phyloP scores from a whole-genome alignment of 2,797 vertebrate genomes.

The Odontamblyopus rebecca region DNA sequence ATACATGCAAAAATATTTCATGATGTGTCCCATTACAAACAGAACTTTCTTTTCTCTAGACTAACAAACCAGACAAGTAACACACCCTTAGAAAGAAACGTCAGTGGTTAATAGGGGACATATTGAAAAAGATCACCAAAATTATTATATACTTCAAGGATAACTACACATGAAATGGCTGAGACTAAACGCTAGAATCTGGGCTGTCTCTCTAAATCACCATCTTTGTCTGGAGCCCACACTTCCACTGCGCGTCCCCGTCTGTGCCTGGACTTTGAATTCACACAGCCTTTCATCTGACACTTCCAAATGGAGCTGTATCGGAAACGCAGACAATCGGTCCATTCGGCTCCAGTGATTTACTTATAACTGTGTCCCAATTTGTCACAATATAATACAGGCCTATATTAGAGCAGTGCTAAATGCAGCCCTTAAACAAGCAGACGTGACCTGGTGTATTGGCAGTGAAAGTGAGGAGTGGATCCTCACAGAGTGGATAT shows the following conservation, averaged over 20 bases:
- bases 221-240: slow-evolving; percentile 22
- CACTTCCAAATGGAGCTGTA: slow-evolving; percentile 20
- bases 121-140: not conserved
- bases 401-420: not conserved
- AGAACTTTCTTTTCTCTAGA: not conserved
- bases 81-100: not conserved
- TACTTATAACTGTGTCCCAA: not conserved
- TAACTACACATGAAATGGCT: slow-evolving; percentile 19
- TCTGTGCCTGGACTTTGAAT: slow-evolving; percentile 20
- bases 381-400: slow-evolving; percentile 12
- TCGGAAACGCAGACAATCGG: not conserved
- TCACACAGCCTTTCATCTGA: slow-evolving; percentile 12
- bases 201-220: slow-evolving; percentile 26
- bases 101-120: not conserved
- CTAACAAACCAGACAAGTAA: slow-evolving; percentile 1
- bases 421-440: slow-evolving; percentile 1
- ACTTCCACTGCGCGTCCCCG: slow-evolving; percentile 6
- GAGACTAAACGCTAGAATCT: slow-evolving; percentile 16
- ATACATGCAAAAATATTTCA: not conserved
- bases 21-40: not conserved
- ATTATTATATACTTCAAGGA: slow-evolving; percentile 26
- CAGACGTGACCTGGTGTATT: slow-evolving; percentile 4
- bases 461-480: not conserved
- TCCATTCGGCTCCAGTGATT: not conserved
- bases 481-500: slow-evolving; percentile 2